phyloP scores from a whole-genome alignment of 2,888 invertebrate genomes.

The Amblyjoppa fuscipennis region DNA sequence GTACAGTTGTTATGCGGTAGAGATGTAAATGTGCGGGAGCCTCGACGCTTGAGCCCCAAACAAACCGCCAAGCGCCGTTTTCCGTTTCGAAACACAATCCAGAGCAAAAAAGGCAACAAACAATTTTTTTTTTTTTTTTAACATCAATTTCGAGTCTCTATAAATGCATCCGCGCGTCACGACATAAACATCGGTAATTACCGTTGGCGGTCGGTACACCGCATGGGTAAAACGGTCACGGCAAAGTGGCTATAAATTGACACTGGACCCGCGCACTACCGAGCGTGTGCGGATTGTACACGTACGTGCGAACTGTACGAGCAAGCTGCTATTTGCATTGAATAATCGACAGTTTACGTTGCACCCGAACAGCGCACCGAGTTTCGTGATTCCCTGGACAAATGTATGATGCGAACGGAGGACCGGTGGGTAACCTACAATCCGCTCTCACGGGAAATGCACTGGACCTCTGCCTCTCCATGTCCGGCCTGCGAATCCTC shows the following conservation, averaged over 20 bases:
- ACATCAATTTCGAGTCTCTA: background rate
- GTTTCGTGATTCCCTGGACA: constrained; percentile 59
- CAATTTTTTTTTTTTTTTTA: background rate
- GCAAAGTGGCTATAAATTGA: constrained; percentile 63
- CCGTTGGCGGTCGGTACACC: constrained; percentile 42
- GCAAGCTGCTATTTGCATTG: constrained; percentile 51
- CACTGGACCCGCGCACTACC: constrained; percentile 2
- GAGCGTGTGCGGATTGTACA: background rate
- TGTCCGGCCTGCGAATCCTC: constrained; percentile 6
- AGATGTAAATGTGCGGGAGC: too few species aligned
- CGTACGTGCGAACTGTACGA: background rate
- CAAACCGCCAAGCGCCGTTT: background rate
- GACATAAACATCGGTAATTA: constrained; percentile 39
- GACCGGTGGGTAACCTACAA: background rate
- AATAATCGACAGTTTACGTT: constrained; percentile 65
- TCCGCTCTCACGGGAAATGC: constrained; percentile 45
- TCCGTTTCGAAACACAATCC: background rate
- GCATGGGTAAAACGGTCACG: constrained; percentile 24
- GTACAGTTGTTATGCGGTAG: too few species aligned
- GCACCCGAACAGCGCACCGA: constrained; percentile 50
- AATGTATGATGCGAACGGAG: constrained; percentile 49
- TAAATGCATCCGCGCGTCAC: background rate
- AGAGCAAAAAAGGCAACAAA: background rate
- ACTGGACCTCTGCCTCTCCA: constrained; percentile 1
- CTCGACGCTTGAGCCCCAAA: background rate